Evolutionary conservation across 2,113 vertebrate genomes (phyloP), one percentile per base, ranked within the genome.

Genomic region (Limanda limanda): DNA sequence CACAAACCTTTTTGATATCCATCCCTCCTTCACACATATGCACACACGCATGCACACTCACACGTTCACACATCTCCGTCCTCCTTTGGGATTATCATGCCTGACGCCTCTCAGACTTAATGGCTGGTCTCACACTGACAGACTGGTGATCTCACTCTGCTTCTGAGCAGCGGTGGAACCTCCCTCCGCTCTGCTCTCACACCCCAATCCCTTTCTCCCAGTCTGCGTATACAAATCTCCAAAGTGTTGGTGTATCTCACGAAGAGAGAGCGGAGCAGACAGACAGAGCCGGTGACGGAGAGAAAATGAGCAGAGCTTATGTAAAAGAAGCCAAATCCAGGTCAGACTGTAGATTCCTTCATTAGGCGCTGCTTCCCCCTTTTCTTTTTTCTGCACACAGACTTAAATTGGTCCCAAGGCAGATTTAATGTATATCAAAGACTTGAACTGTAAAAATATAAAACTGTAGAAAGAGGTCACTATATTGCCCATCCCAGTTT

Each of bases 101-200:
- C 86, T 84, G 84, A 84, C 62, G 68, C 85, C 77, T 92, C 86
- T 88, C 81, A 85, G 87, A 83, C 84, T 88, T 77, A 90, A 91
- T 83, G 85, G 84, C 82, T 88, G 80, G 80, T 88, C 88, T 90
- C 80, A 90, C 81, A 78, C 75, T 84, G 85, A 91, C 83, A 89
- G 81, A 76, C 70, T 79, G 82, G 79, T 86, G 88, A 88, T 87
- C 84, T 90, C 80, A 71, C 86, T 85, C 78, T 90, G 82, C 68
- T 66, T 84, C 75, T 60, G 75, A 81, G 68, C 77, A 63, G 74
- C 75, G 72, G 27, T 42, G 25, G 48, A 84, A 78, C 74, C 72
- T 78, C 69, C 76, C 74, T 78, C 64, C 67, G 45, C 59, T 68
- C 68, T 31, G 63, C 77, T 40, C 71, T 73, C 74, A n/a, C 70